Conservation (phyloP, 2,797 vertebrate species). For the Dryobates pubescens region DNA sequence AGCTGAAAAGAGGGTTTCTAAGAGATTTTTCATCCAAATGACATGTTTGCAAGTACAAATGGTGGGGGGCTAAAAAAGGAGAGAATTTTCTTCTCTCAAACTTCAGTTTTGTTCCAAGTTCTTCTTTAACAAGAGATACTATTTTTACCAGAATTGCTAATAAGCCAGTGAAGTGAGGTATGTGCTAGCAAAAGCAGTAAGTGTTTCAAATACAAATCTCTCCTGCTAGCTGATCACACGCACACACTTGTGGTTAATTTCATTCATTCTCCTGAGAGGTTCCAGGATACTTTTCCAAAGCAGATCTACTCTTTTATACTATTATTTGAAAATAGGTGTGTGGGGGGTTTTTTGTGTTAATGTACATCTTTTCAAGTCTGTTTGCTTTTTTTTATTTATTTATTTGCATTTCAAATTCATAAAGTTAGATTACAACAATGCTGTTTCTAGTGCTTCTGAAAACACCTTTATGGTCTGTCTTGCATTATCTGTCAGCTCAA, state of each 20-base stretch:
- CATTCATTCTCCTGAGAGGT: background rate
- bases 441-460: background rate
- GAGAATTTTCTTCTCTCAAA: background rate
- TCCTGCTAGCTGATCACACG: background rate
- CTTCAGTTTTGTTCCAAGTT: background rate
- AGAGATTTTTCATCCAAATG: background rate
- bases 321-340: background rate
- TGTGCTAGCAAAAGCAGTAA: background rate
- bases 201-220: background rate
- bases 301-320: background rate
- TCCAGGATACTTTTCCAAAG: background rate
- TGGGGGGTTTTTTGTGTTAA: background rate
- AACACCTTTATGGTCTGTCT: background rate
- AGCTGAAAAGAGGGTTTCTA: background rate
- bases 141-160: background rate
- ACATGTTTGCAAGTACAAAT: background rate
- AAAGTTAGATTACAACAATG: background rate
- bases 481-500: background rate
- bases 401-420: background rate
- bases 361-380: background rate
- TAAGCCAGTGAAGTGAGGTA: background rate
- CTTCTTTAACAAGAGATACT: background rate
- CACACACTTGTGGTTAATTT: background rate
- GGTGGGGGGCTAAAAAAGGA: fast-evolving
- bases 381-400: background rate